Conservation (phyloP, 2,113 vertebrate genomes). For the Chaetodon auriga region DNA sequence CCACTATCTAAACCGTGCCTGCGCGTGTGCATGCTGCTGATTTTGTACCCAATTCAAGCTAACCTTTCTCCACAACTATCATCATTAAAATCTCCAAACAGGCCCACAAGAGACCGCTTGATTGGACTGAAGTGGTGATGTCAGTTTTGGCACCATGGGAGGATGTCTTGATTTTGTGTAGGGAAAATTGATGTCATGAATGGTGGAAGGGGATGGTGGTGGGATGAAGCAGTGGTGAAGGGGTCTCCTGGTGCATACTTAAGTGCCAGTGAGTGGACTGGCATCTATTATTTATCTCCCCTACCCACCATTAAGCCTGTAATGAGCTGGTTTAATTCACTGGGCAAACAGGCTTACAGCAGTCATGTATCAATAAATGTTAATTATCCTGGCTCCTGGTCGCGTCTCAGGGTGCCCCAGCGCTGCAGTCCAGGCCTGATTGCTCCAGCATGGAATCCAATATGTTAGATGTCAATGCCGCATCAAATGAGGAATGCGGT, state of each 20-base stretch:
- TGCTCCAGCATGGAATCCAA: conserved; percentile 77
- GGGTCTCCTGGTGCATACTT: conserved; percentile 70
- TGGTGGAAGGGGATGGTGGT: background rate
- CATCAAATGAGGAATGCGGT: conserved; percentile 67
- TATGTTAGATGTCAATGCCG: conserved; percentile 72
- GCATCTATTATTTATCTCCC: conserved; percentile 84
- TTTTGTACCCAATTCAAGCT: conserved; percentile 12
- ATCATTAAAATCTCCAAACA: conserved; percentile 54
- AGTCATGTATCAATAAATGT: conserved; percentile 85
- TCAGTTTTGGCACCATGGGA: conserved; percentile 70
- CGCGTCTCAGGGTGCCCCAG: conserved; percentile 52
- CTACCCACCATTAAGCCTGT: conserved; percentile 80
- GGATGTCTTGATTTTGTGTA: conserved; percentile 70
- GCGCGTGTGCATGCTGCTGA: conserved; percentile 12
- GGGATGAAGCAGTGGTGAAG: background rate
- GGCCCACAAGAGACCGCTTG: conserved; percentile 65
- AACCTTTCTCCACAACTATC: conserved; percentile 29
- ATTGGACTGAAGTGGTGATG: conserved; percentile 62
- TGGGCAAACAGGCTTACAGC: conserved; percentile 82
- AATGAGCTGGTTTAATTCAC: conserved; percentile 84
- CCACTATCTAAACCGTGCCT: conserved; percentile 21
- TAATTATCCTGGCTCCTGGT: conserved; percentile 80
- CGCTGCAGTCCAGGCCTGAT: conserved; percentile 56
- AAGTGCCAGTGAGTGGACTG: conserved; percentile 79
- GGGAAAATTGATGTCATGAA: conserved; percentile 70